phyloP scores from a whole-genome alignment of 1,140 invertebrate species.

The Drosophila biarmipes region DNA sequence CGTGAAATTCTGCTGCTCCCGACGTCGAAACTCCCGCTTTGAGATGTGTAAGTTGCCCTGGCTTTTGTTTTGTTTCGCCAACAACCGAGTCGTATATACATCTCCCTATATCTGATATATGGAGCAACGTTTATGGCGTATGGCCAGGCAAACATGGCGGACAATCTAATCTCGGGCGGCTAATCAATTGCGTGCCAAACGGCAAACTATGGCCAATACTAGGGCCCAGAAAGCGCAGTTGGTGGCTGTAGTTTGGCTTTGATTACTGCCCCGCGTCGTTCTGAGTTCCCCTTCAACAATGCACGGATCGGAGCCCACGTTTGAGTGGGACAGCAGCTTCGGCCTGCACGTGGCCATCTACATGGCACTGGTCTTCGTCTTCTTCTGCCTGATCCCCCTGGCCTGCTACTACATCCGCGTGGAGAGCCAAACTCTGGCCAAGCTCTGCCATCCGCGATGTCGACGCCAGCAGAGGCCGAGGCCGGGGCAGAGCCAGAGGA shows the following conservation, averaged over 20 bases:
- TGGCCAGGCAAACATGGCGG: conserved; percentile 31
- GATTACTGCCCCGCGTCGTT: conserved; percentile 9
- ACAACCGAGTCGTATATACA: background rate
- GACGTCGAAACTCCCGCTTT: conserved; percentile 8
- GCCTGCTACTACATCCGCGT: conserved; percentile 70
- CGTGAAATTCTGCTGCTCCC: conserved; percentile 39
- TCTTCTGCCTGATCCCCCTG: conserved; percentile 65
- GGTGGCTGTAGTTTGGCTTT: conserved; percentile 42
- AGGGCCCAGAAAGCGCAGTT: conserved; percentile 18
- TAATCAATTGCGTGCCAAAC: conserved; percentile 43
- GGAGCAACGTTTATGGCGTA: conserved; percentile 30
- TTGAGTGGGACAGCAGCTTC: conserved; percentile 40
- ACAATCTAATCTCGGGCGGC: conserved; percentile 38
- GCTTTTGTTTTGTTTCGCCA: conserved; percentile 1
- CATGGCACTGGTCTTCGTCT: conserved; percentile 42
- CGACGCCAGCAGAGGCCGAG: conserved; percentile 36
- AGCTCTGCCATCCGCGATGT: conserved; percentile 57
- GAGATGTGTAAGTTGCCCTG: conserved; percentile 27
- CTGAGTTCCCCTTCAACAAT: background rate
- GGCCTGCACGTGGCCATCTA: conserved; percentile 52
- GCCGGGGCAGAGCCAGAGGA: conserved; percentile 11
- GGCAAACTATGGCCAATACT: conserved; percentile 31
- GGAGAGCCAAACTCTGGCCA: conserved; percentile 59
- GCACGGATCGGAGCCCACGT: conserved; percentile 9
- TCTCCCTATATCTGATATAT: conserved; percentile 38